Evolutionary conservation across 1,140 invertebrate genomes (phyloP).

Genomic region (Drosophila bocqueti): DNA sequence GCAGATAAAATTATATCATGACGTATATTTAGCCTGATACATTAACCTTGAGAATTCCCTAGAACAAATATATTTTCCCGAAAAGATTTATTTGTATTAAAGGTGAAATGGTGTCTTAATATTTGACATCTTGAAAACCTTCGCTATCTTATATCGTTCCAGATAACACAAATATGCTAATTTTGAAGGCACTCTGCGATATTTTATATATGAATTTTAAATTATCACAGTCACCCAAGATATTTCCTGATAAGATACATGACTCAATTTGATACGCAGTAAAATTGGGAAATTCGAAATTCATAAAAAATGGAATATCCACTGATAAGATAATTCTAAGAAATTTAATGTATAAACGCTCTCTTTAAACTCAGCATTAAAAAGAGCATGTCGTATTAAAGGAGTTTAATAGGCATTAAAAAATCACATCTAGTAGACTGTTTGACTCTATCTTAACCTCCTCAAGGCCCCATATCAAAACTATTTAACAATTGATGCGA

Average conservation of each 20-base stretch:
- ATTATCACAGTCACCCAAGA: neutral
- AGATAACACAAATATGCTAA: conserved; percentile 17
- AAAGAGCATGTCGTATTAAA: conserved; percentile 12
- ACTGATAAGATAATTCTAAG: neutral
- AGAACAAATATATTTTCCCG: neutral
- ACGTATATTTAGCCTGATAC: neutral
- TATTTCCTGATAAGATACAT: conserved; percentile 13
- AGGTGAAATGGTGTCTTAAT: neutral
- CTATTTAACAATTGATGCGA: conserved; percentile 4
- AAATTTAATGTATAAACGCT: conserved; percentile 1
- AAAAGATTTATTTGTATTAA: neutral
- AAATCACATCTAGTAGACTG: conserved; percentile 12
- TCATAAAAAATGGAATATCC: neutral
- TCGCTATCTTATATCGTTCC: neutral
- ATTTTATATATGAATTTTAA: neutral
- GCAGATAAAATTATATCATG: neutral
- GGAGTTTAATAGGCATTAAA: neutral
- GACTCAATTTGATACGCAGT: conserved; percentile 18
- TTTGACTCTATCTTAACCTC: conserved; percentile 19
- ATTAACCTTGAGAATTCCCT: neutral
- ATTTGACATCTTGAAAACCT: neutral
- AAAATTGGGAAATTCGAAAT: conserved; percentile 1
- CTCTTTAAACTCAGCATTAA: neutral
- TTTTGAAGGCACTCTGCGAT: neutral
- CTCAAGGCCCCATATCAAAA: conserved; percentile 5